Base-by-base conservation (phyloP, 1,140 invertebrate genomes). In the Diabrotica undecimpunctata region DNA sequence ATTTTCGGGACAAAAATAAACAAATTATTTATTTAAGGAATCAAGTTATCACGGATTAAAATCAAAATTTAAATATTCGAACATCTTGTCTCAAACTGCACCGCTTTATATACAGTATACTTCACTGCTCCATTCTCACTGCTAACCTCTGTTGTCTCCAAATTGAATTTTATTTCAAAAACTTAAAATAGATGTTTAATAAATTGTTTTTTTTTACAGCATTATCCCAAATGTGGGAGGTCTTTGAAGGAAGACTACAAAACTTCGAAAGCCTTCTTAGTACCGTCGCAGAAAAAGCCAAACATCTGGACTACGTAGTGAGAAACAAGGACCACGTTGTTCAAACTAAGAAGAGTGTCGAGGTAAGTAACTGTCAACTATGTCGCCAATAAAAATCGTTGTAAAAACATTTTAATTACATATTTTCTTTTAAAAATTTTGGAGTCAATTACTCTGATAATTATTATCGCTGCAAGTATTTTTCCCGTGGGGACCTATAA, bases 161-260 rank as follows among this genome's bases (percentile, higher is more conserved):
- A 25, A 25, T 25, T 25, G 1, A 25, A 25, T 25, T n/a, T 25
- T 25, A 25, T 25, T 46, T 46, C 41, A 10, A 5, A 85, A 25
- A 25, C 25, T 25, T 46, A 46, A 10, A 46, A 46, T 46, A 46
- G 8, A 46, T 46, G n/a, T 10, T n/a, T 46, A 46, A 46, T 46
- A 46, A 46, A 4, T 46, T 10, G 8, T 46, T 10, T 46, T 46
- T 46, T 10, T 6, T 46, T 3, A 8, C 41, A 46, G 41, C 8
- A 54, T 77, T 92, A 60, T 88, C 89, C 2, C 84, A 86, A 65
- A 86, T 89, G 67, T 94, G 93, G 90, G 87, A 93, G 72, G 85
- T 87, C 62, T 89, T 91, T 71, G 91, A 92, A 79, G 81, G 82
- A 4, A 83, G 85, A 67, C 86, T 88, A 77, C 83, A 87, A 67